Percentiles rank a stretch among this genome's conserved stretches.
Conservation (phyloP, 2,113 vertebrate species). For the Thunnus thynnus region DNA sequence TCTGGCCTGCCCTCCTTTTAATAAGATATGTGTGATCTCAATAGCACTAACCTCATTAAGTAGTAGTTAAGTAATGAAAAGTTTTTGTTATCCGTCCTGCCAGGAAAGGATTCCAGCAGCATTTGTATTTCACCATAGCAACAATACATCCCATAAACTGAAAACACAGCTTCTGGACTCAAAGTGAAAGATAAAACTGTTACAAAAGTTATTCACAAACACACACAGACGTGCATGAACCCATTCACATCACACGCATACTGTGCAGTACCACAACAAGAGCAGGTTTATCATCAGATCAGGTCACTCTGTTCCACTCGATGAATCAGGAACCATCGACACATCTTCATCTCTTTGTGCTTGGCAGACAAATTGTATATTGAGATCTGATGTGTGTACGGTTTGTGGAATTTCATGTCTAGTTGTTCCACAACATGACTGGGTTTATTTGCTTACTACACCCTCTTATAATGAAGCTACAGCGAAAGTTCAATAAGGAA, state of each 20-base stretch:
- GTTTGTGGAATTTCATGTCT: background rate
- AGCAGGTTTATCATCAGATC: background rate
- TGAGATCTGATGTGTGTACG: background rate
- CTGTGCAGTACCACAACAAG: background rate
- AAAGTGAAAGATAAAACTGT: background rate
- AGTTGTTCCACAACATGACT: background rate
- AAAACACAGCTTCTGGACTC: constrained; percentile 14
- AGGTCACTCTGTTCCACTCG: background rate
- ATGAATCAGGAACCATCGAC: background rate
- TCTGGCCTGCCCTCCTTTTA: too few relatives aligned
- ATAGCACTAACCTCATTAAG: background rate
- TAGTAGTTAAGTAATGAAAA: background rate
- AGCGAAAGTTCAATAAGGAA: too few relatives aligned
- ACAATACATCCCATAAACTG: constrained; percentile 41
- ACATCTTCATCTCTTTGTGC: background rate
- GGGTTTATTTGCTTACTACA: too few relatives aligned
- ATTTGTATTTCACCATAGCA: constrained; percentile 49
- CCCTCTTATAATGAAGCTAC: too few relatives aligned
- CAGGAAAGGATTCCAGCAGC: background rate
- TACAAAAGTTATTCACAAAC: too few relatives aligned
- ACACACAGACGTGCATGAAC: background rate
- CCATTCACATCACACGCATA: background rate
- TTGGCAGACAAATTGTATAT: background rate
- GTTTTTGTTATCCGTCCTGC: background rate
- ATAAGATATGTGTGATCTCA: constrained; percentile 4